These are phyloP conservation scores for Parthenolecanium corni DNA, from an alignment of 2,888 invertebrate species.

Conservation along the genomic window DNA sequence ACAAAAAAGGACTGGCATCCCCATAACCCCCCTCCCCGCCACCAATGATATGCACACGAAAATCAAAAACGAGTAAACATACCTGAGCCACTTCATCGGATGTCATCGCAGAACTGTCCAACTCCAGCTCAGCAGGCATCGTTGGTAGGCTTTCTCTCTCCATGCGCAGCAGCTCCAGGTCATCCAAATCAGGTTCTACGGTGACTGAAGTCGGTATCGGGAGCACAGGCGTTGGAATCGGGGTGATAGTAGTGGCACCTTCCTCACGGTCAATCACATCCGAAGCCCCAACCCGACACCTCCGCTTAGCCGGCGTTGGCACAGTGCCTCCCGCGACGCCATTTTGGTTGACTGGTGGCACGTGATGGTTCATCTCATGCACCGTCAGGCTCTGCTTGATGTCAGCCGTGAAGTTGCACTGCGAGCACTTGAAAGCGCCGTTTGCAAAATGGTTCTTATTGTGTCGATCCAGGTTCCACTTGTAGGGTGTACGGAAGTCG, in stretches of 20 bases:
- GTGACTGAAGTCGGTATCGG: background rate
- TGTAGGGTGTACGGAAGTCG: slow-evolving; percentile 74
- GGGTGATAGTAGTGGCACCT: background rate
- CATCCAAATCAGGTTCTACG: slow-evolving; percentile 14
- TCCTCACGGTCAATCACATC: slow-evolving; percentile 38
- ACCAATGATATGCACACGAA: background rate
- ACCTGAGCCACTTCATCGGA: slow-evolving; percentile 20
- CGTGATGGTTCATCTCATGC: slow-evolving; percentile 83
- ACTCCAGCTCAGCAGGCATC: background rate
- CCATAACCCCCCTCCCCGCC: too few relatives aligned
- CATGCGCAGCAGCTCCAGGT: slow-evolving; percentile 20
- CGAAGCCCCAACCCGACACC: slow-evolving; percentile 63
- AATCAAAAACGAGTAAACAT: background rate
- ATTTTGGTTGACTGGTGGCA: slow-evolving; percentile 62
- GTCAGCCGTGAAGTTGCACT: slow-evolving; percentile 82
- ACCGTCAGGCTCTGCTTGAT: slow-evolving; percentile 84
- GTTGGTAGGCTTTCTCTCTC: slow-evolving; percentile 19
- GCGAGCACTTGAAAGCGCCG: slow-evolving; percentile 72
- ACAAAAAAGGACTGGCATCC: too few relatives aligned
- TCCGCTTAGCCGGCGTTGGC: slow-evolving; percentile 40
- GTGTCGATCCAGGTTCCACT: slow-evolving; percentile 86
- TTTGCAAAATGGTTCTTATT: slow-evolving; percentile 80
- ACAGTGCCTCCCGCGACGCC: slow-evolving; percentile 34
- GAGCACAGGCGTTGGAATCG: too few relatives aligned
- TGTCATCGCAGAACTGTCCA: background rate